phyloP scores from a whole-genome alignment of 2,113 vertebrate species.

The Egretta garzetta region DNA sequence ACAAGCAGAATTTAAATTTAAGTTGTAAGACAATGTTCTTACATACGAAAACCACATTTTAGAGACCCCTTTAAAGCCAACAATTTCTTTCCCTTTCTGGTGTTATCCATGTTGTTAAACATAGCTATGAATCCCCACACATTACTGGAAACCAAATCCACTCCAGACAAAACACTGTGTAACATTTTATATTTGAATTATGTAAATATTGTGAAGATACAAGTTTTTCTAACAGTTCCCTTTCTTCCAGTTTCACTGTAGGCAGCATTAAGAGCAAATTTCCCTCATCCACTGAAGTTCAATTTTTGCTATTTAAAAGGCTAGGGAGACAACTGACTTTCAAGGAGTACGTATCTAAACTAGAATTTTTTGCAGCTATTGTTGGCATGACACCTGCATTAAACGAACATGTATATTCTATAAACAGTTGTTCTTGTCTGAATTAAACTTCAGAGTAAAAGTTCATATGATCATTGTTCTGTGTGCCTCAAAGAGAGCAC shows the following conservation, averaged over 20 bases:
- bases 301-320: slow-evolving; percentile 42
- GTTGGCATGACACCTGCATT: slow-evolving; percentile 36
- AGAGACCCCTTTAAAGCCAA: neutral
- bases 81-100: slow-evolving; percentile 38
- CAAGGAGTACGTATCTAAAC: slow-evolving; percentile 24
- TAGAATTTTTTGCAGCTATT: slow-evolving; percentile 40
- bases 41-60: neutral
- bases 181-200: slow-evolving; percentile 60
- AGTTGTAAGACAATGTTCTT: neutral
- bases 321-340: slow-evolving; percentile 34
- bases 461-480: neutral
- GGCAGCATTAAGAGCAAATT: slow-evolving; percentile 47
- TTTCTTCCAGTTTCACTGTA: slow-evolving; percentile 42
- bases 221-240: slow-evolving; percentile 43
- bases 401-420: neutral
- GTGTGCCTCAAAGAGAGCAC: neutral
- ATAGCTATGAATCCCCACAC: slow-evolving; percentile 48
- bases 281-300: slow-evolving; percentile 33
- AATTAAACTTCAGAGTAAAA: slow-evolving; percentile 38
- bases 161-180: slow-evolving; percentile 62
- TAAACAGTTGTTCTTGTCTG: neutral
- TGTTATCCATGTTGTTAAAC: slow-evolving; percentile 54
- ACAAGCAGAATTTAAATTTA: neutral
- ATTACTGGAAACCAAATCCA: slow-evolving; percentile 62
- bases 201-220: slow-evolving; percentile 40